Percentiles rank a stretch among this genome's conserved stretches.
These are phyloP conservation scores for Xerus inauris DNA, from an alignment of 2,113 vertebrate species.

Conservation along the genomic window DNA sequence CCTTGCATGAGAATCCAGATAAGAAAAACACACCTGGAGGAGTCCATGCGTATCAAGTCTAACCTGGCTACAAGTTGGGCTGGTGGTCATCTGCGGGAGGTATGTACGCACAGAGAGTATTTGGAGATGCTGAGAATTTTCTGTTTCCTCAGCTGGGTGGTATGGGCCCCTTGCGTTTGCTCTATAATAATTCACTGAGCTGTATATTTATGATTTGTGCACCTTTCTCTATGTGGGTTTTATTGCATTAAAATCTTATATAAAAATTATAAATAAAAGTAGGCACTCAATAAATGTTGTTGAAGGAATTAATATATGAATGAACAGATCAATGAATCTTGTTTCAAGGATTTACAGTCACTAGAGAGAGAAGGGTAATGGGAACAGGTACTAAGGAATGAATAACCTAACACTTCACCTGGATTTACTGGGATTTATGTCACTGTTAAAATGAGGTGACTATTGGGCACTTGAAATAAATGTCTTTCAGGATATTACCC, in stretches of 20 bases:
- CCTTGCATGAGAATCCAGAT: slow-evolving; percentile 2
- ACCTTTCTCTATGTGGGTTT: slow-evolving; percentile 28
- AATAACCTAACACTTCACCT: slow-evolving; percentile 68
- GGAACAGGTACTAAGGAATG: slow-evolving; percentile 66
- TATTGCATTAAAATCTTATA: slow-evolving; percentile 59
- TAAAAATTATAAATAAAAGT: slow-evolving; percentile 70
- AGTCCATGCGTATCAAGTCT: neutral
- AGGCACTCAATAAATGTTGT: slow-evolving; percentile 62
- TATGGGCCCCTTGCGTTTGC: neutral
- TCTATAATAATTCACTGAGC: slow-evolving; percentile 44
- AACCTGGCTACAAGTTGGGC: neutral
- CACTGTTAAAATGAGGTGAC: slow-evolving; percentile 63
- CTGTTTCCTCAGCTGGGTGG: neutral
- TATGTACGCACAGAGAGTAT: neutral
- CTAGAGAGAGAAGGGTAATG: slow-evolving; percentile 43
- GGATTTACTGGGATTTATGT: slow-evolving; percentile 67
- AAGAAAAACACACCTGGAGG: neutral
- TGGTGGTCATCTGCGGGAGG: neutral
- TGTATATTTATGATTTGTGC: slow-evolving; percentile 43
- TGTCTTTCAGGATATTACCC: slow-evolving; percentile 65
- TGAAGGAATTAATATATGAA: slow-evolving; percentile 69
- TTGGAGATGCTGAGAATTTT: neutral
- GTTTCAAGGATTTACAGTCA: slow-evolving; percentile 71
- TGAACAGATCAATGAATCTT: slow-evolving; percentile 71
- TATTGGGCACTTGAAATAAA: slow-evolving; percentile 72